These are phyloP conservation scores for Ricordea florida DNA, from an alignment of 92 coral and sea anemone species.

Conservation along the genomic window DNA sequence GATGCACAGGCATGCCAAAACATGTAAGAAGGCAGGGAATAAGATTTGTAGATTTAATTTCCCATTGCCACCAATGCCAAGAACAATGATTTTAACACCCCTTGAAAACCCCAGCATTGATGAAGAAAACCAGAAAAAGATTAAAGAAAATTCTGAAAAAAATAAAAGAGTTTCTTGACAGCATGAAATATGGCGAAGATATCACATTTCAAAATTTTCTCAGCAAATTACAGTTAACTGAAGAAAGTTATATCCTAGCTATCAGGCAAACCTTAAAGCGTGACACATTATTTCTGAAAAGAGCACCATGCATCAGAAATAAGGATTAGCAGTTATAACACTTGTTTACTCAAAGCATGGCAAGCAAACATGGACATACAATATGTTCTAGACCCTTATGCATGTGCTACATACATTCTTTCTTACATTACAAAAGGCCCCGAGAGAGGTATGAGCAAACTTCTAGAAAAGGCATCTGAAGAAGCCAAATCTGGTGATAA, in stretches of 20 bases:
- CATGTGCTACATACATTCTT: too few relatives aligned
- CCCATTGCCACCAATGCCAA: conserved; percentile 41
- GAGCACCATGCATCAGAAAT: conserved; percentile 14
- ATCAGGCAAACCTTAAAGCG: too few relatives aligned
- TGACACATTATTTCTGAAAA: conserved; percentile 35
- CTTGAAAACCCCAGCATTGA: background rate
- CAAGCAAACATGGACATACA: too few relatives aligned
- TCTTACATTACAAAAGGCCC: too few relatives aligned
- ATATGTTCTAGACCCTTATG: too few relatives aligned
- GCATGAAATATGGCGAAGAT: too few relatives aligned
- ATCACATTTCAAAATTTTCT: too few relatives aligned
- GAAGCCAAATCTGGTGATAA: conserved; percentile 57
- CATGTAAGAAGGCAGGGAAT: conserved; percentile 29
- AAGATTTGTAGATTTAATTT: conserved; percentile 32
- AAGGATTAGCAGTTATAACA: conserved; percentile 27
- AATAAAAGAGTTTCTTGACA: too few relatives aligned
- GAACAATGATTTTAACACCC: conserved; percentile 22
- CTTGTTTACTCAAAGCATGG: conserved; percentile 36
- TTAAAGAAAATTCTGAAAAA: conserved; percentile 29
- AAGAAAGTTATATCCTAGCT: too few relatives aligned
- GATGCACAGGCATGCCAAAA: conserved; percentile 39
- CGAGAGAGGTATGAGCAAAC: too few relatives aligned
- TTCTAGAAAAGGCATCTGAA: too few relatives aligned
- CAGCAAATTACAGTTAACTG: too few relatives aligned
- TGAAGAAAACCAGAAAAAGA: background rate